A percentile compares a stretch with the other conserved stretches of the same genome.
Evolutionary conservation across 2,113 vertebrate species (phyloP).

Genomic region (Actenoides hombroni): DNA sequence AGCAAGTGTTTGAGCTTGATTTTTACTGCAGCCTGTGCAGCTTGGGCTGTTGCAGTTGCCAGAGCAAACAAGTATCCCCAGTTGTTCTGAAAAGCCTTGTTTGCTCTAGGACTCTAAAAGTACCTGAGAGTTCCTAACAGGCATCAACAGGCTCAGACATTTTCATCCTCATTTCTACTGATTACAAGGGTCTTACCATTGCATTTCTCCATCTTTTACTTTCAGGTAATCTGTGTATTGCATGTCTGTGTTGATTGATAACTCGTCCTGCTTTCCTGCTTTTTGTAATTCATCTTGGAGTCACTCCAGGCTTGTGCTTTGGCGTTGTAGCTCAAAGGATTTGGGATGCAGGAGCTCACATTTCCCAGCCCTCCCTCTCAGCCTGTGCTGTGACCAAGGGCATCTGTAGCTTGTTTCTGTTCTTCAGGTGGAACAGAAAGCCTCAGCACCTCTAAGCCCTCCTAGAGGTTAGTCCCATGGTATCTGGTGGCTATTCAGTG

Average conservation of each 20-base stretch:
- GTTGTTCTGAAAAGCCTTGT: background rate
- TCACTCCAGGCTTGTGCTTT: background rate
- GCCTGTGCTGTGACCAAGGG: background rate
- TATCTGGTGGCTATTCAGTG: background rate
- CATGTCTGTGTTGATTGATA: background rate
- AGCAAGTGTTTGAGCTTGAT: background rate
- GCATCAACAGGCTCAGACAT: background rate
- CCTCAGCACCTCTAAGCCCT: background rate
- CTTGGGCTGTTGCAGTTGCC: background rate
- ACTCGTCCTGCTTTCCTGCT: background rate
- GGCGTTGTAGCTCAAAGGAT: background rate
- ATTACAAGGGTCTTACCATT: background rate
- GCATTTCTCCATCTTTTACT: background rate
- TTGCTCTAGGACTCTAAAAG: background rate
- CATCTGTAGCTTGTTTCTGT: background rate
- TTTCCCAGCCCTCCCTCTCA: background rate
- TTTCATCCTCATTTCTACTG: background rate
- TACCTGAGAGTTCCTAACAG: rapidly evolving
- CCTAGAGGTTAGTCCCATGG: background rate
- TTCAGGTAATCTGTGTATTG: background rate
- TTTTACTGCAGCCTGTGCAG: background rate
- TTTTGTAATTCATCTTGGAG: background rate
- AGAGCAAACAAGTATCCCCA: background rate
- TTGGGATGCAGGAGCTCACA: background rate
- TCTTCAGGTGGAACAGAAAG: background rate